These are phyloP conservation scores for Petrosia ficiformis DNA, from an alignment of 37 sponge, comb jelly and placozoan genomes.

Conservation along the genomic window DNA sequence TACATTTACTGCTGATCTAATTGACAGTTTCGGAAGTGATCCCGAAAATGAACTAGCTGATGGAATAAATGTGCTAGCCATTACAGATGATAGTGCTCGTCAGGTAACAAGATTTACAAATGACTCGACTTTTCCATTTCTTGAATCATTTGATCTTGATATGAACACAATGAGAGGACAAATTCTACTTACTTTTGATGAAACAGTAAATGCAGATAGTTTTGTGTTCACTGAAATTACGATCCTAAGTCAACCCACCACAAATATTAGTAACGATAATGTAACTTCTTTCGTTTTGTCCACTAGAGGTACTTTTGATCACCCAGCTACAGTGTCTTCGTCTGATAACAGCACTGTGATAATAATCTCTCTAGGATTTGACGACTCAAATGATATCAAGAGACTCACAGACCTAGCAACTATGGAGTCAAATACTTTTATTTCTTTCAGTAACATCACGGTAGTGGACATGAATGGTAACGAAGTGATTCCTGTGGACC, in stretches of 20 bases:
- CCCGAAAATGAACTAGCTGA: not conserved
- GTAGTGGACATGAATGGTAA: conserved; percentile 79
- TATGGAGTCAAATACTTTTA: conserved; percentile 35
- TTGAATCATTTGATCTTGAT: conserved; percentile 69
- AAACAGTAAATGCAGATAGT: conserved; percentile 74
- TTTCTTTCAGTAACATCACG: conserved; percentile 54
- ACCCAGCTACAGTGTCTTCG: conserved; percentile 31
- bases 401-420: conserved; percentile 59
- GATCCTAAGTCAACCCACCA: conserved; percentile 29
- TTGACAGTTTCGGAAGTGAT: conserved; percentile 51
- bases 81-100: conserved; percentile 60
- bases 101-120: conserved; percentile 50
- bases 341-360: conserved; percentile 53
- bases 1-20: conserved; percentile 58
- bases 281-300: conserved; percentile 25
- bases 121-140: conserved; percentile 65
- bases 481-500: conserved; percentile 20
- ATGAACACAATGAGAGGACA: conserved; percentile 31
- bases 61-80: conserved; percentile 54
- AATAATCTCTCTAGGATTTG: conserved; percentile 56
- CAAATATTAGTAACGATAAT: not conserved
- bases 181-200: conserved; percentile 71
- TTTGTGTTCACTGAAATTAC: conserved; percentile 50
- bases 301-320: not conserved
- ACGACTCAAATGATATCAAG: conserved; percentile 79